Conservation (phyloP, 2,113 vertebrate genomes). For the Ailurus styani region DNA sequence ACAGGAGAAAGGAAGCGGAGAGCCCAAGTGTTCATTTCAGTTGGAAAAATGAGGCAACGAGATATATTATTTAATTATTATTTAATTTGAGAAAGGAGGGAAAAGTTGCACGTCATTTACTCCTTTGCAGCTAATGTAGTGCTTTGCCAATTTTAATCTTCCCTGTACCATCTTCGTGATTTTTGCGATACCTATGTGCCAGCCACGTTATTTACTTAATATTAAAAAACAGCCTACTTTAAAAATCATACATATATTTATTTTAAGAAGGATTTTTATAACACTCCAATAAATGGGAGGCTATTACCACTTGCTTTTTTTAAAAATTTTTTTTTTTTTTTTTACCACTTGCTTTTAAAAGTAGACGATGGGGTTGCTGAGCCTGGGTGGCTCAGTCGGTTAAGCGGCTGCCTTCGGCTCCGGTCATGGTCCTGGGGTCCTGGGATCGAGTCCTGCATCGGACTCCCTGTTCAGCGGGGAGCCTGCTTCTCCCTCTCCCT, state of each 20-base stretch:
- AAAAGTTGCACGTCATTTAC: neutral
- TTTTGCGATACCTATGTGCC: neutral
- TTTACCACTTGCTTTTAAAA: slow-evolving; percentile 21
- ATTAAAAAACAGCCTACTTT: neutral
- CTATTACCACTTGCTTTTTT: slow-evolving; percentile 17
- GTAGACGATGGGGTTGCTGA: neutral
- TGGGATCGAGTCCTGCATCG: no score
- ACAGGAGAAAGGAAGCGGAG: neutral
- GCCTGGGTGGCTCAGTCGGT: no score
- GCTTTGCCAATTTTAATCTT: neutral
- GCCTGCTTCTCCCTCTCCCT: no score
- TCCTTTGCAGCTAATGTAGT: neutral
- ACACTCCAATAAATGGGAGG: neutral
- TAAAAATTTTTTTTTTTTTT: no score
- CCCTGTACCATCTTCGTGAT: neutral
- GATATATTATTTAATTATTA: slow-evolving; percentile 21
- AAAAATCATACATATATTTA: neutral
- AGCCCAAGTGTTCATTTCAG: neutral
- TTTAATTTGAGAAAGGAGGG: slow-evolving; percentile 18
- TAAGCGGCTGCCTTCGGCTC: no score
- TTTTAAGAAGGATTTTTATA: neutral
- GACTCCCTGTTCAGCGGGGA: no score
- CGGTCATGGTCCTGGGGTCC: no score
- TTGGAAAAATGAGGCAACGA: neutral
- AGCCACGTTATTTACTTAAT: neutral